Evolutionary conservation across 2,113 vertebrate genomes (phyloP).

Genomic region (Lepisosteus oculatus): DNA sequence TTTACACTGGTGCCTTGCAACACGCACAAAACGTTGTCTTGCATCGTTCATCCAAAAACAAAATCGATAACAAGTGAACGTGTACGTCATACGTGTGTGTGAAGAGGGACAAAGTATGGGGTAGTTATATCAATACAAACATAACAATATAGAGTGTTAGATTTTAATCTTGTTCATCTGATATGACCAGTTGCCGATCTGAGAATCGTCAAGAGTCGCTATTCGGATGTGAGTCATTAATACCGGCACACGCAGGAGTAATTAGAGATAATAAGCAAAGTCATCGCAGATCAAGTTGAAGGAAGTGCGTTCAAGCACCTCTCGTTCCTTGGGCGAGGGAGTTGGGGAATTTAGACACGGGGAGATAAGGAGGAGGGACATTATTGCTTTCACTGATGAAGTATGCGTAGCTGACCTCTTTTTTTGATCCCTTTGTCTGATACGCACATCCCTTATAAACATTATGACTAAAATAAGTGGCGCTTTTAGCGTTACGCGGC

Average conservation of each 20-base stretch:
- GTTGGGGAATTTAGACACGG: background rate
- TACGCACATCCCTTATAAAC: too few relatives aligned
- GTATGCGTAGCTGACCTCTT: too few relatives aligned
- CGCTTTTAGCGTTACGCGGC: too few relatives aligned
- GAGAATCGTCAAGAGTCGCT: background rate
- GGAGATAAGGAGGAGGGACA: too few relatives aligned
- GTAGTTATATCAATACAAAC: background rate
- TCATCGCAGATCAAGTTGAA: background rate
- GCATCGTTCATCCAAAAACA: too few relatives aligned
- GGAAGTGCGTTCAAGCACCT: background rate
- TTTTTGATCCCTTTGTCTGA: too few relatives aligned
- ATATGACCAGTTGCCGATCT: slow-evolving; percentile 6
- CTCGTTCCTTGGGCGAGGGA: background rate
- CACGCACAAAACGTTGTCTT: slow-evolving; percentile 34
- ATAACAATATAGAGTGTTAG: slow-evolving; percentile 4
- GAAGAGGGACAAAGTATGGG: background rate
- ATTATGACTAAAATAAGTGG: too few relatives aligned
- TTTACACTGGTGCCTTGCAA: slow-evolving; percentile 56
- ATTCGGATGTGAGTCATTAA: background rate
- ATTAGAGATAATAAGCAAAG: slow-evolving; percentile 5
- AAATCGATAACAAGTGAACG: too few relatives aligned
- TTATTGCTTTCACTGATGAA: too few relatives aligned
- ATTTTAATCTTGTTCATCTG: background rate
- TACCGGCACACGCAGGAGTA: background rate
- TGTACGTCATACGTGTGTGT: too few relatives aligned